phyloP scores from a whole-genome alignment of 1,140 invertebrate species.

The Saccostrea glomerata region DNA sequence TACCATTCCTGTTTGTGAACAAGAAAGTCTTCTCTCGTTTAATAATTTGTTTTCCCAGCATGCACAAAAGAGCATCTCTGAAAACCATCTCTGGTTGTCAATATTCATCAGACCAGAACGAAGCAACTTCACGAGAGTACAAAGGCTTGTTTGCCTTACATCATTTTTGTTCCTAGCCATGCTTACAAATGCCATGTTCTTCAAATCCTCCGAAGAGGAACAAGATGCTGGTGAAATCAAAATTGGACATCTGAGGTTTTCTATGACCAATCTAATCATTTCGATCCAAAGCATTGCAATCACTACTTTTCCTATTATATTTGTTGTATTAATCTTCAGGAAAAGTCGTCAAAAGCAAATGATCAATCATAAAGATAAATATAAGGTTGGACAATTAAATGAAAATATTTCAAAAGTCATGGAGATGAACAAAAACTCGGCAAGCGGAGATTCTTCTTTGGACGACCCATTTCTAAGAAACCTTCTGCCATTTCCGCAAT shows the following conservation, averaged over 20 bases:
- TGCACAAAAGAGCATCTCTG: slow-evolving; percentile 75
- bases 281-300: slow-evolving; percentile 59
- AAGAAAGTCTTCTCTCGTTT: slow-evolving; percentile 73
- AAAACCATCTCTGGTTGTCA: slow-evolving; percentile 81
- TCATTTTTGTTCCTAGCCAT: slow-evolving; percentile 79
- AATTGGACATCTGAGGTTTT: slow-evolving; percentile 57
- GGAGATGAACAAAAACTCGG: neutral
- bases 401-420: neutral
- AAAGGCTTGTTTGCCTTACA: slow-evolving; percentile 79
- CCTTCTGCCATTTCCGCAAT: slow-evolving; percentile 61
- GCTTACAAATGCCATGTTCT: slow-evolving; percentile 79
- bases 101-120: slow-evolving; percentile 78
- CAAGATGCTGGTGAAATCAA: slow-evolving; percentile 36
- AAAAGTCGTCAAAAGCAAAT: slow-evolving; percentile 22
- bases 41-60: slow-evolving; percentile 77
- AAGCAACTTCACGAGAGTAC: slow-evolving; percentile 79
- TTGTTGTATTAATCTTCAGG: slow-evolving; percentile 64
- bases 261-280: slow-evolving; percentile 56
- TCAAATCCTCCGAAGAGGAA: slow-evolving; percentile 53
- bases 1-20: slow-evolving; percentile 68
- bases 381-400: neutral
- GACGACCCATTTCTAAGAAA: slow-evolving; percentile 15
- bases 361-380: neutral
- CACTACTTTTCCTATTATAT: slow-evolving; percentile 52
- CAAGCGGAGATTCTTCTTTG: slow-evolving; percentile 8